phyloP scores from a whole-genome alignment of 2,888 invertebrate genomes.

The Coronaproctus castanopsis region DNA sequence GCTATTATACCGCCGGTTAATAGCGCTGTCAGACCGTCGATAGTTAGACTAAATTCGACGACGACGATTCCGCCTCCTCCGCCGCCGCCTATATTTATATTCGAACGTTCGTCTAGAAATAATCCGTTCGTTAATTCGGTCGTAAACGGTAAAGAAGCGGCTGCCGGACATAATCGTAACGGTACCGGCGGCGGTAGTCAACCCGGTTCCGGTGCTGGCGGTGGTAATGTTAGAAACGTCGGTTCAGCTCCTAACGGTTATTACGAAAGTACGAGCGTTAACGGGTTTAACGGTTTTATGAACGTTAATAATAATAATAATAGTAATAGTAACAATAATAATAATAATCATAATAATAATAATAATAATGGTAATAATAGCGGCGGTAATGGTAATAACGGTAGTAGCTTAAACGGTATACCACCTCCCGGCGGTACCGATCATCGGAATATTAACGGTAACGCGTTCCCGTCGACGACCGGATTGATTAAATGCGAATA shows the following conservation, averaged over 20 bases:
- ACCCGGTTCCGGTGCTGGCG: constrained; percentile 24
- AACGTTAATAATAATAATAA: too few species aligned
- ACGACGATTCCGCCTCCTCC: not conserved
- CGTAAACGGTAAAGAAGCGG: too few species aligned
- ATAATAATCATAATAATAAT: not conserved
- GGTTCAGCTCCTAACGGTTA: too few species aligned
- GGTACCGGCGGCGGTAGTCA: constrained; percentile 31
- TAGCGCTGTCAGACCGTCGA: too few species aligned
- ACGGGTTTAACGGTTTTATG: too few species aligned
- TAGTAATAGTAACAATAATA: too few species aligned
- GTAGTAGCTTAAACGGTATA: not conserved
- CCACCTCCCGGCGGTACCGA: not conserved
- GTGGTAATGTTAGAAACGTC: not conserved
- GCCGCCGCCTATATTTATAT: constrained; percentile 3
- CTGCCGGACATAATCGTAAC: constrained; percentile 59
- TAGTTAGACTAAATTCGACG: too few species aligned
- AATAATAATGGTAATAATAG: not conserved
- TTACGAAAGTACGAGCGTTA: not conserved
- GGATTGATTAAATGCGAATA: constrained; percentile 48
- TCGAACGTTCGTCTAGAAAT: too few species aligned
- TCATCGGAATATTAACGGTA: not conserved
- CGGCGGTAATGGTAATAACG: not conserved
- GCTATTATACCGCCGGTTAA: too few species aligned
- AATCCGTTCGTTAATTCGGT: too few species aligned
- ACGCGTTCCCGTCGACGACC: not conserved